Percentiles rank a stretch among this genome's conserved stretches.
phyloP scores from a whole-genome alignment of 2,797 vertebrate species.

The Manis crassicaudata region DNA sequence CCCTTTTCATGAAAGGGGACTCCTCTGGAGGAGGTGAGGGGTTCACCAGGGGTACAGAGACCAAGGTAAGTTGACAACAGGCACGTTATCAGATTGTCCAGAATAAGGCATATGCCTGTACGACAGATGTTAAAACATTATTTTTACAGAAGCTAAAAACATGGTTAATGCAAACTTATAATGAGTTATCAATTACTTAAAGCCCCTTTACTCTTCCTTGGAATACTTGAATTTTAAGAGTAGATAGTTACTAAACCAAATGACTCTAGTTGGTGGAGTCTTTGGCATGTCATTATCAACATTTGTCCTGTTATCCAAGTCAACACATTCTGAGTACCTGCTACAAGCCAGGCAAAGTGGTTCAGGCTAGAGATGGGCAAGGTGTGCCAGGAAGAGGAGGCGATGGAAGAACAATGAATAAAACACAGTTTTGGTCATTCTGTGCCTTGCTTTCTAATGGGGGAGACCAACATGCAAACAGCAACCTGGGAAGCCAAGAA shows the following conservation, averaged over 20 bases:
- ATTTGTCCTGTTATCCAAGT: not conserved
- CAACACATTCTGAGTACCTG: not conserved
- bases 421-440: not conserved
- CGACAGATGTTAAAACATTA: not conserved
- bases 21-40: not conserved
- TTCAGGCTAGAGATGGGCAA: not conserved
- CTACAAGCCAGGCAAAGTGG: not conserved
- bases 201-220: not conserved
- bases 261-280: not conserved
- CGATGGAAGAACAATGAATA: not conserved
- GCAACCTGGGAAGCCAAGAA: not conserved
- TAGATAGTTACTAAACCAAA: not conserved
- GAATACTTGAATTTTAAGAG: not conserved
- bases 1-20: not conserved
- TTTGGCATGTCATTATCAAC: not conserved
- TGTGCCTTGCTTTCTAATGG: not conserved
- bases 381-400: not conserved
- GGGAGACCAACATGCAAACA: not conserved
- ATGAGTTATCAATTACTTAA: not conserved
- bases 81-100: not conserved
- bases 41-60: not conserved
- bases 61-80: not conserved
- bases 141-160: not conserved
- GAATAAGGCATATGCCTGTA: not conserved
- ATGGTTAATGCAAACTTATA: not conserved